phyloP scores from a whole-genome alignment of 2,888 invertebrate species.

The Pheosia gnoma region DNA sequence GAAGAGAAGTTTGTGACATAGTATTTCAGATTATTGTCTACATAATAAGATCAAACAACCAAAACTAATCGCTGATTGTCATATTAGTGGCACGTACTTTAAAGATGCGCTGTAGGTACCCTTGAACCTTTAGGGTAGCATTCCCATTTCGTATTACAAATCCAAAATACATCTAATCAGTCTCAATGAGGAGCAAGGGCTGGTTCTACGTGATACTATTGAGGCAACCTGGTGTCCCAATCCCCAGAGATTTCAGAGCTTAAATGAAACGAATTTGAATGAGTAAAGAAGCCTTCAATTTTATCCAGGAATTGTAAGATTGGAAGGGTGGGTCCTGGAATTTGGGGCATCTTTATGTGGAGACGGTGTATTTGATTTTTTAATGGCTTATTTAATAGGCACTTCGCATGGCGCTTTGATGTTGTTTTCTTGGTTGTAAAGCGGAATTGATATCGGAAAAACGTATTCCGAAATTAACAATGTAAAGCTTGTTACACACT shows the following conservation, averaged over 20 bases:
- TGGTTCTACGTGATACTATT: constrained; percentile 49
- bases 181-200: constrained; percentile 35
- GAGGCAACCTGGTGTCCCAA: constrained; percentile 44
- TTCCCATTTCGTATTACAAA: constrained; percentile 38
- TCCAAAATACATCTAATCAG: constrained; percentile 41
- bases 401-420: constrained; percentile 9
- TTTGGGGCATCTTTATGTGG: constrained; percentile 28
- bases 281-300: constrained; percentile 63
- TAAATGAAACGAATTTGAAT: constrained; percentile 64
- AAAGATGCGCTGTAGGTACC: not conserved
- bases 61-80: not conserved
- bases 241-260: constrained; percentile 53
- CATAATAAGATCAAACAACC: too few relatives aligned
- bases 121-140: constrained; percentile 5
- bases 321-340: constrained; percentile 34
- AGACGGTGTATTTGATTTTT: constrained; percentile 33
- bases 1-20: too few relatives aligned
- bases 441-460: constrained; percentile 9
- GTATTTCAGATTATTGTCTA: too few relatives aligned
- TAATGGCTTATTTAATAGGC: constrained; percentile 19
- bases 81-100: not conserved
- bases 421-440: constrained; percentile 11
- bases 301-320: constrained; percentile 65
- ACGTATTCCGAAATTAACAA: not conserved
- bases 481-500: not conserved